Base-by-base conservation (phyloP, 2,888 invertebrate genomes). In the Sphinx pinastri region DNA sequence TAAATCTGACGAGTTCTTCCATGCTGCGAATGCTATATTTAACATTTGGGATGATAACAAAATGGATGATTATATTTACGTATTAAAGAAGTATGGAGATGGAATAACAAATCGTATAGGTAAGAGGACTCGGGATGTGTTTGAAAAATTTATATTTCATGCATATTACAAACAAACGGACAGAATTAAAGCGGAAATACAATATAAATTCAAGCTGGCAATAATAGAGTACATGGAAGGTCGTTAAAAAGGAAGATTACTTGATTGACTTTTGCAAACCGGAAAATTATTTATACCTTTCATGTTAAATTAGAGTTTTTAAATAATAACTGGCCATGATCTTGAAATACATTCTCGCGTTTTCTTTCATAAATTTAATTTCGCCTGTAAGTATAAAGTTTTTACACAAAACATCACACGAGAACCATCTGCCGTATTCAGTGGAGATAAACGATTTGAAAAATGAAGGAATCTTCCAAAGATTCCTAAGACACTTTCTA, bases 1-100 rank as follows among this genome's bases (percentile, higher is more conserved):
- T 3, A 77, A 70, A 58, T 78, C 80, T 60, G 79, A 81, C 14
- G 79, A 82, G 0, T 89, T 87, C 71, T 84, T 91, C 73, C 57
- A 69, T 16, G 76, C 79, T 0, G 82, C 88, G 73, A 90, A 92
- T 71, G 71, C 79, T 5, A 81, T 91, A 52, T 92, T 81, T 72
- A 77, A 71, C 11, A 51, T 74, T 2, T 67, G 71, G 5, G 77
- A 85, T 47, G 83, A 84, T 49, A 73, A 75, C 25, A 83, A 81
- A 78, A 79, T 91, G 77, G 88, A 89, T 55, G 80, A 85, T 69
- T 92, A 90, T 72, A 78, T 91, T 72, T 87, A 85, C 72, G 57
- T 76, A 13, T 75, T 91, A 8, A 87, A 81, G 70, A 78, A 71
- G 70, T 91, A 81, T 57, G 90, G 87, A 1, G 77, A 75, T 63